phyloP scores from a whole-genome alignment of 1,140 invertebrate species.

The Trichomalopsis sarcophagae region DNA sequence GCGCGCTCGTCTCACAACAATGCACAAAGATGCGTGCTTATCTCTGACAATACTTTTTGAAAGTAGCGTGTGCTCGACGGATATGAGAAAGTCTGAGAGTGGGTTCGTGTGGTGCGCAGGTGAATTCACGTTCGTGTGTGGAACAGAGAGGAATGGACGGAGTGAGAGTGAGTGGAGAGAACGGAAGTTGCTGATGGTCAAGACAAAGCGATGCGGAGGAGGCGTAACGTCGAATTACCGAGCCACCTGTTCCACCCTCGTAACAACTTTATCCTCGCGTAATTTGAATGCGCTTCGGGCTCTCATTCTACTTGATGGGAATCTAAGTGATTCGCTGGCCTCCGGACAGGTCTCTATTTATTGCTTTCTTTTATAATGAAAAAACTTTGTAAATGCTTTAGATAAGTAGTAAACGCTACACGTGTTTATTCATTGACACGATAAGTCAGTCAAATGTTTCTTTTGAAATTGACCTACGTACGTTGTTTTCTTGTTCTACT shows the following conservation, averaged over 20 bases:
- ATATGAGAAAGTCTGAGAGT: constrained; percentile 15
- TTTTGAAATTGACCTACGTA: constrained; percentile 24
- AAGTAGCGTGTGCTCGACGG: neutral
- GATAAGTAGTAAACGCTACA: constrained; percentile 27
- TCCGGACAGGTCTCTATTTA: constrained; percentile 3
- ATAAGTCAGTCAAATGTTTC: neutral
- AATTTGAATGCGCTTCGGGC: constrained; percentile 31
- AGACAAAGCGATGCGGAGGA: constrained; percentile 26
- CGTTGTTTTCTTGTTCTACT: constrained; percentile 21
- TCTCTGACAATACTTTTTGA: constrained; percentile 39
- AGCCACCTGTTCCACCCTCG: constrained; percentile 60
- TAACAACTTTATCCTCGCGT: constrained; percentile 62
- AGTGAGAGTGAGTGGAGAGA: constrained; percentile 44
- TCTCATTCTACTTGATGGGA: neutral
- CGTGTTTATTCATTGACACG: constrained; percentile 41
- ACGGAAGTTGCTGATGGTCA: constrained; percentile 59
- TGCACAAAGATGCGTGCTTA: constrained; percentile 13
- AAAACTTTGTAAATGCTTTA: constrained; percentile 15
- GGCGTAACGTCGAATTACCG: constrained; percentile 58
- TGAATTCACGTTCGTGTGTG: neutral
- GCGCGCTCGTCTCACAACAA: neutral
- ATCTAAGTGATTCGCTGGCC: neutral
- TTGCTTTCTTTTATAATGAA: constrained; percentile 29
- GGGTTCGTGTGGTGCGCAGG: neutral
- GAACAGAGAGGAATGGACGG: neutral